Conservation (phyloP, 2,113 vertebrate species). For the Nycticorax nycticorax region DNA sequence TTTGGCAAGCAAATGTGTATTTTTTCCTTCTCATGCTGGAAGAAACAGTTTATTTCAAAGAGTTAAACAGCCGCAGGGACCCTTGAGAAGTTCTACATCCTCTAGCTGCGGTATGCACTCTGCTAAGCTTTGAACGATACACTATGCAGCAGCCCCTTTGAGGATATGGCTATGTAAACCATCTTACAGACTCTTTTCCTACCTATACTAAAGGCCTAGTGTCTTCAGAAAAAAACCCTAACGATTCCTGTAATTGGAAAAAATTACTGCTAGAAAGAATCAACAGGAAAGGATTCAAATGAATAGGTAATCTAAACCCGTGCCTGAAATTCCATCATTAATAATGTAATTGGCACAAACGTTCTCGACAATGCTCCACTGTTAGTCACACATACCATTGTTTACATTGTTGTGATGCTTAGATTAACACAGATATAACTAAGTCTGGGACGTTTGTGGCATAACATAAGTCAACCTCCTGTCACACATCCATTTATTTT, state of each 20-base stretch:
- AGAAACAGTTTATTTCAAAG: constrained; percentile 51
- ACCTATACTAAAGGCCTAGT: constrained; percentile 83
- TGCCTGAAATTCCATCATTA: constrained; percentile 71
- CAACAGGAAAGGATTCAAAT: constrained; percentile 60
- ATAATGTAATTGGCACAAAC: constrained; percentile 50
- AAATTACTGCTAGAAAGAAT: constrained; percentile 81
- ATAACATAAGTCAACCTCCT: neutral
- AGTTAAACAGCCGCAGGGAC: constrained; percentile 33
- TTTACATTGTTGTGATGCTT: neutral
- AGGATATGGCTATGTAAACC: constrained; percentile 64
- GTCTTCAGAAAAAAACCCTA: constrained; percentile 76
- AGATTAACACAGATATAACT: neutral
- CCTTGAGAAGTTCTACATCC: constrained; percentile 64
- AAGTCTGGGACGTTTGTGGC: neutral
- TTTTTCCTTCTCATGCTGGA: constrained; percentile 38
- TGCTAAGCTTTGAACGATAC: constrained; percentile 52
- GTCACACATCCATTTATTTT: neutral
- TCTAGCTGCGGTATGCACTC: constrained; percentile 50
- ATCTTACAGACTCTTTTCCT: constrained; percentile 59
- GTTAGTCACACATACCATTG: constrained; percentile 27
- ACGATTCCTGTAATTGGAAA: constrained; percentile 83
- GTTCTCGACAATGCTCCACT: constrained; percentile 24
- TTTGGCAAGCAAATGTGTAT: constrained; percentile 26
- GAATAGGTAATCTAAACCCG: constrained; percentile 60
- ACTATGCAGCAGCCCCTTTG: constrained; percentile 41